phyloP scores from a whole-genome alignment of 2,113 vertebrate species.

The Stegastes partitus region DNA sequence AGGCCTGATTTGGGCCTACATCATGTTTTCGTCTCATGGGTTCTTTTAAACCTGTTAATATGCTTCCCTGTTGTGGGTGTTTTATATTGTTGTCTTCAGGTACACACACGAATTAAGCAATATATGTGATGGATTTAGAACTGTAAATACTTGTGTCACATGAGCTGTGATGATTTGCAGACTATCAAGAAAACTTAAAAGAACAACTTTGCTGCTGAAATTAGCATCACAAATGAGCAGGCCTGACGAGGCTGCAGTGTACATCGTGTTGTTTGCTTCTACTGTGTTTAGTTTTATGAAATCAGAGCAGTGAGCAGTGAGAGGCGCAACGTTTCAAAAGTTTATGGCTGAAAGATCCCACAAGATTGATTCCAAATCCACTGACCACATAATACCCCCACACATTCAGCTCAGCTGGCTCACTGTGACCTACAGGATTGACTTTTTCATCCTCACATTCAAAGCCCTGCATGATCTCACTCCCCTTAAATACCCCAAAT shows the following conservation, averaged over 20 bases:
- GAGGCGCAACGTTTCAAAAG: not conserved
- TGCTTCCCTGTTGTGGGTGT: no score
- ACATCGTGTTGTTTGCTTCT: not conserved
- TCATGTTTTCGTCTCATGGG: no score
- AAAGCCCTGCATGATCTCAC: not conserved
- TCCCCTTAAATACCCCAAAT: not conserved
- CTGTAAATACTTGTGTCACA: no score
- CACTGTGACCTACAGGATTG: conserved; percentile 7
- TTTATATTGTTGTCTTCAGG: no score
- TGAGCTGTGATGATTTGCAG: no score
- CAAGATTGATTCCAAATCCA: conserved; percentile 1
- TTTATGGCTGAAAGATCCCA: not conserved
- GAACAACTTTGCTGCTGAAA: not conserved
- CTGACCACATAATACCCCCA: not conserved
- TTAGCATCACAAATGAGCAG: not conserved
- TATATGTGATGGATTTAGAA: no score
- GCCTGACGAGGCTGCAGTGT: not conserved
- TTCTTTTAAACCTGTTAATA: no score
- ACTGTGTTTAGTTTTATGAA: not conserved
- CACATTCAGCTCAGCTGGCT: not conserved
- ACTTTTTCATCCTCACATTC: not conserved
- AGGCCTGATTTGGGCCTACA: no score
- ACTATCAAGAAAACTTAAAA: not conserved
- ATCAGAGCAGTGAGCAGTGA: conserved; percentile 2
- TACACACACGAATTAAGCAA: no score